Evolutionary conservation across 2,888 invertebrate genomes (phyloP).

Genomic region (Peribatodes rhomboidaria): DNA sequence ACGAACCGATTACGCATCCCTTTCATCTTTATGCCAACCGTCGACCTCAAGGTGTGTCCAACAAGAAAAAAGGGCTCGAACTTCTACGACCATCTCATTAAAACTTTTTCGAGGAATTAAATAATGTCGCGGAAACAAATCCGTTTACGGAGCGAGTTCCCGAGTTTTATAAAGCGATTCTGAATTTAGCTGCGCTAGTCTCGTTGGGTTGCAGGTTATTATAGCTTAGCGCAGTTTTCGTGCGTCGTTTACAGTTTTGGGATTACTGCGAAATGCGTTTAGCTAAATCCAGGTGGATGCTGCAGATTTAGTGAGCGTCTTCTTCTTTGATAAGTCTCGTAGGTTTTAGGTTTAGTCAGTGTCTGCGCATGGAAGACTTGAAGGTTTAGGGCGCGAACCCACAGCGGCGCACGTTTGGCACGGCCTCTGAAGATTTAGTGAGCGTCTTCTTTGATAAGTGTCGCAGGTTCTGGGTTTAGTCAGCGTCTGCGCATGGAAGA

Average conservation of each 20-base stretch:
- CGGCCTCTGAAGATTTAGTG: no score
- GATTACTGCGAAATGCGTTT: constrained; percentile 13
- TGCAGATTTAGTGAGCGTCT: neutral
- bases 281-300: constrained; percentile 6
- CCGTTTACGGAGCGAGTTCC: constrained; percentile 54
- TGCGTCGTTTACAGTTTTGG: constrained; percentile 5
- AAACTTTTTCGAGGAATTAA: constrained; percentile 69
- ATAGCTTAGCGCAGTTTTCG: constrained; percentile 12
- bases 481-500: no score
- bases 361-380: no score
- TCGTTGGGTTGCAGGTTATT: constrained; percentile 29
- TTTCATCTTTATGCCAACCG: constrained; percentile 27
- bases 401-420: no score
- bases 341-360: no score
- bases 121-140: constrained; percentile 63
- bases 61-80: constrained; percentile 45
- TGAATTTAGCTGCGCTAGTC: constrained; percentile 45
- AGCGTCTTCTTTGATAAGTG: no score
- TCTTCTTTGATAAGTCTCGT: neutral
- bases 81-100: constrained; percentile 61
- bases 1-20: constrained; percentile 23
- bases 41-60: constrained; percentile 42
- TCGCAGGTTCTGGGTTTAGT: no score
- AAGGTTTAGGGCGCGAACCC: no score
- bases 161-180: constrained; percentile 58